Evolutionary conservation across 2,888 invertebrate species (phyloP), one percentile per base, ranked within the genome.

Genomic region (Gastracanthus pulcherrimus): DNA sequence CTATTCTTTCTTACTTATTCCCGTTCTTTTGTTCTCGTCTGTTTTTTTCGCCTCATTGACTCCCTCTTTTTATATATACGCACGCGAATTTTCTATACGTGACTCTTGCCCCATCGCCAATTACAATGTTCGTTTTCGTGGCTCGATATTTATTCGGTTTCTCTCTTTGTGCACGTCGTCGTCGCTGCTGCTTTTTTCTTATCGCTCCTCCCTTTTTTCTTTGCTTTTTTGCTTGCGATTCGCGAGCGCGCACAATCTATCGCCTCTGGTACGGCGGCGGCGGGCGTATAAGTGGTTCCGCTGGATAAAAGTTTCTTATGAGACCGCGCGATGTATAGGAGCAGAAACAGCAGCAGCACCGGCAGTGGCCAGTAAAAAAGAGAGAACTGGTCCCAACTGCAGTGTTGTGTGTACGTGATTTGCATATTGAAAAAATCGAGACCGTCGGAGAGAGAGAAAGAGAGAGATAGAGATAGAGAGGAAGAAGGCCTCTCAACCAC

Each of bases 121-220:
- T 84, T 84, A 82, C 80, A 83, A 83, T 77, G 82, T 79, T 80
- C 71, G 48, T 60, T 76, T 70, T 74, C 71, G 75, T 75, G 45
- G 26, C 71, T 81, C 79, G 80, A 83, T 84, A 76, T 79, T 81
- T 82, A 77, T 77, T 79, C 71, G 83, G 72, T 83, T 82, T 76
- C 82, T 83, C 80, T 82, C 71, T 75, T 55, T 58, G 55, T 67
- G 31, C 38, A 55, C 70, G 23, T 16, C 41, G n/a, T 60, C 45
- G 3, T 34, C 36, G 34, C 13, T 36, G 55, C 38, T 29, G 29
- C 36, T 55, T 26, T 60, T 26, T 45, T 60, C 26, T 34, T 36
- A 26, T 45, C 26, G 29, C n/a, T 36, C 19, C 69, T n/a, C 55
- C 19, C 29, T 51, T 23, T 23, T 23, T 38, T 3, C n/a, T 41